Conservation (phyloP, 2,113 vertebrate species). For the Erythrolamprus reginae region DNA sequence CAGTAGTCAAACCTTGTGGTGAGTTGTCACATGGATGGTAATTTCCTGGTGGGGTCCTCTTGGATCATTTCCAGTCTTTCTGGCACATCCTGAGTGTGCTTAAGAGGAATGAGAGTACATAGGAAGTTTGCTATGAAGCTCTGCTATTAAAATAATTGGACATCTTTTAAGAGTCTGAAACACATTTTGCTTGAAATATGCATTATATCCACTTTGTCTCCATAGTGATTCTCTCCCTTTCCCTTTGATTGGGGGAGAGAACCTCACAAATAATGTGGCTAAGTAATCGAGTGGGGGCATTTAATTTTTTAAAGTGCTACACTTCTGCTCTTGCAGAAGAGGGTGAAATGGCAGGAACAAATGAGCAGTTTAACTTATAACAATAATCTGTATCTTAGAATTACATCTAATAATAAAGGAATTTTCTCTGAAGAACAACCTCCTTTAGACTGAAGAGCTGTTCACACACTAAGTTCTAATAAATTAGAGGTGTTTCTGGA, state of each 20-base stretch:
- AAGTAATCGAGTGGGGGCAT: conserved; percentile 1
- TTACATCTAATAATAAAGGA: not conserved
- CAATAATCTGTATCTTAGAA: not conserved
- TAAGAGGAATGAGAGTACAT: conserved; percentile 49
- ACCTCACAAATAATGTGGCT: not conserved
- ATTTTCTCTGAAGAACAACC: conserved; percentile 10
- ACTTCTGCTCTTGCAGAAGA: not conserved
- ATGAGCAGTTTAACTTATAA: not conserved
- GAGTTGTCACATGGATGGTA: conserved; percentile 31
- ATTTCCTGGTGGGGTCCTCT: conserved; percentile 40
- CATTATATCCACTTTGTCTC: conserved; percentile 42
- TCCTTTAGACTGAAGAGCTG: not conserved
- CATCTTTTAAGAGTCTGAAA: conserved; percentile 46
- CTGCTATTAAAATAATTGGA: conserved; percentile 69
- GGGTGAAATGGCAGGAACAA: not conserved
- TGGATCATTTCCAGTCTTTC: conserved; percentile 44
- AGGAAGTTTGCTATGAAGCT: conserved; percentile 38
- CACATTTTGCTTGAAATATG: conserved; percentile 20
- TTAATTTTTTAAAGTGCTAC: conserved; percentile 4
- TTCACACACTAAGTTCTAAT: not conserved
- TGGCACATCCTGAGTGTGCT: conserved; percentile 30
- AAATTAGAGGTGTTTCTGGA: not conserved
- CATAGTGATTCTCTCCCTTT: not conserved
- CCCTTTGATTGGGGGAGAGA: not conserved
- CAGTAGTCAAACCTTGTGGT: too few relatives aligned